Percentiles rank a stretch among this genome's conserved stretches.
phyloP scores from a whole-genome alignment of 2,888 invertebrate genomes.

The Pteria penguin region DNA sequence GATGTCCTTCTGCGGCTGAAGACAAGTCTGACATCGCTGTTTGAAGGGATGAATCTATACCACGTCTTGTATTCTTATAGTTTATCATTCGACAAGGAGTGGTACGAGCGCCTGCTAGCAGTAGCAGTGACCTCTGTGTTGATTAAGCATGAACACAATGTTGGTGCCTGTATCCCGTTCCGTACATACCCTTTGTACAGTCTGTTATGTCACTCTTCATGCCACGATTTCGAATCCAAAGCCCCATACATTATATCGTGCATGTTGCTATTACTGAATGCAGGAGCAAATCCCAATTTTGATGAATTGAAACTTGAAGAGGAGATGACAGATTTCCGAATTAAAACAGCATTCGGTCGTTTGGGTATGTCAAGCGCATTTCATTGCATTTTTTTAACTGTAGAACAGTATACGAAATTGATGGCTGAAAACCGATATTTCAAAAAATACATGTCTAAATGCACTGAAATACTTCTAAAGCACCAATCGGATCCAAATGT shows the following conservation, averaged over 20 bases:
- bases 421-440: conserved; percentile 44
- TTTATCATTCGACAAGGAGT: conserved; percentile 58
- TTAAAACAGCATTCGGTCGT: conserved; percentile 68
- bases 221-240: conserved; percentile 60
- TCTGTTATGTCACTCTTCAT: conserved; percentile 63
- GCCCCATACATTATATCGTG: conserved; percentile 62
- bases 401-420: conserved; percentile 51
- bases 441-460: conserved; percentile 57
- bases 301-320: conserved; percentile 67
- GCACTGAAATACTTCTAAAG: conserved; percentile 62
- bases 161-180: conserved; percentile 62
- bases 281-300: conserved; percentile 74
- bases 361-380: conserved; percentile 69
- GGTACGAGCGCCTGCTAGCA: conserved; percentile 65
- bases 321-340: conserved; percentile 44
- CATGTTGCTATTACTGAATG: conserved; percentile 62
- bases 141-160: conserved; percentile 65
- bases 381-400: conserved; percentile 65
- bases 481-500: conserved; percentile 63
- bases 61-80: conserved; percentile 74
- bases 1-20: conserved; percentile 64
- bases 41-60: conserved; percentile 73
- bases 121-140: conserved; percentile 68
- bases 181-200: conserved; percentile 75
- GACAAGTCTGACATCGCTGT: conserved; percentile 55